Conservation (phyloP, 2,888 invertebrate genomes). For the Phyllotreta cruciferae region DNA sequence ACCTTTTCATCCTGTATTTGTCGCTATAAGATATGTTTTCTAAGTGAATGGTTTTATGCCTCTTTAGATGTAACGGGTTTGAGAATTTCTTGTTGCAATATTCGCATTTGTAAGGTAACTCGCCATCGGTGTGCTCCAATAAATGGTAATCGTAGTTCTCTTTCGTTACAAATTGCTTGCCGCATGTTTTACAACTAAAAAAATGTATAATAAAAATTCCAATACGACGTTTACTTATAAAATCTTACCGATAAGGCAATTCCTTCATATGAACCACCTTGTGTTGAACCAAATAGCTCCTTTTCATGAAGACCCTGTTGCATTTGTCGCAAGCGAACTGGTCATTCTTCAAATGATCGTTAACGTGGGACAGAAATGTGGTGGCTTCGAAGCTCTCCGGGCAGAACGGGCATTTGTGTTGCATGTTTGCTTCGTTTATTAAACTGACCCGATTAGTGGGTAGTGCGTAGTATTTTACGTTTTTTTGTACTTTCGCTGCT, state of each 20-base stretch:
- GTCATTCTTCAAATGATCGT: slow-evolving; percentile 46
- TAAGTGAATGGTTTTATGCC: slow-evolving; percentile 51
- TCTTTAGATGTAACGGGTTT: slow-evolving; percentile 52
- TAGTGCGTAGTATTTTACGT: slow-evolving; percentile 26
- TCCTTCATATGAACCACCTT: slow-evolving; percentile 51
- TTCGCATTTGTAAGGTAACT: slow-evolving; percentile 50
- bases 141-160: slow-evolving; percentile 52
- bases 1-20: slow-evolving; percentile 43
- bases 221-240: too few species aligned
- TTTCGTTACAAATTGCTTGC: slow-evolving; percentile 52
- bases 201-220: slow-evolving; percentile 47
- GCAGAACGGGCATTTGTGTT: slow-evolving; percentile 51
- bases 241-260: slow-evolving; percentile 50
- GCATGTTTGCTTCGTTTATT: slow-evolving; percentile 41
- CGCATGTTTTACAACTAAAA: slow-evolving; percentile 51
- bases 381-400: slow-evolving; percentile 42
- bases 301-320: slow-evolving; percentile 49
- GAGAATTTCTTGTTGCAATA: slow-evolving; percentile 51
- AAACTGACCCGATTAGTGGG: slow-evolving; percentile 27
- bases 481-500: slow-evolving; percentile 44
- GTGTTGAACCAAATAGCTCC: slow-evolving; percentile 52
- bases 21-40: slow-evolving; percentile 50
- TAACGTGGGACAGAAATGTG: slow-evolving; percentile 46
- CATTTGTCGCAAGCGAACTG: slow-evolving; percentile 52
- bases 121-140: slow-evolving; percentile 44